Base-by-base conservation (phyloP, 2,888 invertebrate species). In the Tetranychus piercei region DNA sequence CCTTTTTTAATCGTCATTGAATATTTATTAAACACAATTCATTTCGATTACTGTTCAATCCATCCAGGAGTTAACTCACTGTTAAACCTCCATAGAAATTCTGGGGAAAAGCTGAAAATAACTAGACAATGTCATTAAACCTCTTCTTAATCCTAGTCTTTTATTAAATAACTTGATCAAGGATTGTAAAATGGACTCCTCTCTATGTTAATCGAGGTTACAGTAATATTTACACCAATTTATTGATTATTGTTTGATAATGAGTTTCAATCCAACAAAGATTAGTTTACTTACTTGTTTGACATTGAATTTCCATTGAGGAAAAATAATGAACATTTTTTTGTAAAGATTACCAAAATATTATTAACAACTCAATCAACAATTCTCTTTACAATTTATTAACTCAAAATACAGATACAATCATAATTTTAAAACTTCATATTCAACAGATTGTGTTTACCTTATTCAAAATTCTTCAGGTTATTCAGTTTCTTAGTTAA, bases 251-350 rank as follows among this genome's bases (percentile, higher is more conserved):
- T 55, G 55, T 15, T 55, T 55, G 15, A 55, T 55, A 55, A 55
- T 55, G 7, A 55, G 15, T 55, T 55, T 55, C 15, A 55, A 55
- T 55, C 9, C 15, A 55, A 34, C 34, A 55, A 55, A 55, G 55
- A 55, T 55, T 55, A 55, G 55, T 55, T 55, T 55, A 55, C 55
- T 55, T 55, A 55, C 55, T 55, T 55, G 55, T 55, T 55, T 55
- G 55, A 55, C 55, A 55, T 55, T 55, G 55, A 55, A 55, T 55
- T 55, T 55, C 34, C 34, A 34, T 34, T 34, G 34, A 34, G 34
- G 34, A 34, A 34, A 15, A 15, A 15, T 55, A 15, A 55, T 55
- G 15, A 55, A 15, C 15, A 15, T 55, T 55, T 9, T 55, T 55
- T 55, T 4, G 9, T 55, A 0, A 55, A 15, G 4, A 55, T 15